These are phyloP conservation scores for Ips nitidus DNA, from an alignment of 1,140 invertebrate species.

Conservation along the genomic window DNA sequence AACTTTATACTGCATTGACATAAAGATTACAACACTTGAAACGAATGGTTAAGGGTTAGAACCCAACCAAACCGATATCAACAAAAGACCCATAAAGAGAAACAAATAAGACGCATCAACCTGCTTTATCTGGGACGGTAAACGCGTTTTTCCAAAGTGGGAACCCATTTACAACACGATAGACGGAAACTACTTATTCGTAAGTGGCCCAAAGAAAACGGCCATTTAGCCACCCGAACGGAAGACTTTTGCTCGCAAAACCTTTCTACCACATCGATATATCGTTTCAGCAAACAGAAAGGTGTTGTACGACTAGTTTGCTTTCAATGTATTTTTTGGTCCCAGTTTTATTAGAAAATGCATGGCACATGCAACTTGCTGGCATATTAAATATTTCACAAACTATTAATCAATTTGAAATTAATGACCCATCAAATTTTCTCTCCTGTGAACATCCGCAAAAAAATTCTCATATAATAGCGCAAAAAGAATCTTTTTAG, in stretches of 20 bases:
- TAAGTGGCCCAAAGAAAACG: slow-evolving; percentile 8
- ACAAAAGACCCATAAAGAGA: neutral
- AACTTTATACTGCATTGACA: too few relatives aligned
- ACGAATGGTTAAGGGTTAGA: neutral
- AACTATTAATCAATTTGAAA: too few relatives aligned
- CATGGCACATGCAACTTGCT: too few relatives aligned
- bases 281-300: neutral
- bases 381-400: too few relatives aligned
- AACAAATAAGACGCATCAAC: neutral
- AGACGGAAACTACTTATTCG: slow-evolving; percentile 5
- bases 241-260: slow-evolving; percentile 4
- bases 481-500: too few relatives aligned
- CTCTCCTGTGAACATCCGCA: too few relatives aligned
- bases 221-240: slow-evolving; percentile 10
- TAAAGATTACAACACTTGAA: neutral
- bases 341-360: too few relatives aligned
- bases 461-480: too few relatives aligned
- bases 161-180: slow-evolving; percentile 9
- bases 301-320: too few relatives aligned
- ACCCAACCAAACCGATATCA: too few relatives aligned
- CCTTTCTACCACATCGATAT: neutral
- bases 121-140: neutral
- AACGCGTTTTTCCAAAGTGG: neutral
- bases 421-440: too few relatives aligned
- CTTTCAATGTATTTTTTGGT: too few relatives aligned